phyloP scores from a whole-genome alignment of 1,140 invertebrate species.

The Aradophagus sp. region DNA sequence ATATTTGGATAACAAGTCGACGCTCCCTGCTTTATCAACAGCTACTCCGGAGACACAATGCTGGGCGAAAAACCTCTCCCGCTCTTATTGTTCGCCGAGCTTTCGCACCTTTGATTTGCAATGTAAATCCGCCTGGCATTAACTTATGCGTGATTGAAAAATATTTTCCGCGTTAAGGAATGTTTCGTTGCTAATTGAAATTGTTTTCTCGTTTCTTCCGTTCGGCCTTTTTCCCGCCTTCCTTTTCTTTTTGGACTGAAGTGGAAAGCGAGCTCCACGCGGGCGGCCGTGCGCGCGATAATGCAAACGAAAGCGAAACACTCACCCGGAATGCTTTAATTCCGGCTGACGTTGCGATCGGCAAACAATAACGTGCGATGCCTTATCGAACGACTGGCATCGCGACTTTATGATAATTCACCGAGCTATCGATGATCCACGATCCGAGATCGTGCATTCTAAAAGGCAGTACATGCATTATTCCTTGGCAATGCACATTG shows the following conservation, averaged over 20 bases:
- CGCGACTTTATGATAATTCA: slow-evolving; percentile 32
- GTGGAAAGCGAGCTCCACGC: not conserved
- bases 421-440: slow-evolving; percentile 26
- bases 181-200: no score
- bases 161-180: no score
- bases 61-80: no score
- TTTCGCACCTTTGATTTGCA: no score
- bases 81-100: no score
- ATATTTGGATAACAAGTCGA: slow-evolving; percentile 31
- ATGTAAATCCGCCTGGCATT: no score
- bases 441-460: slow-evolving; percentile 28
- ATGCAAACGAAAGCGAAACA: slow-evolving; percentile 12
- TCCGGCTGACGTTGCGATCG: not conserved
- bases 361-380: slow-evolving; percentile 30
- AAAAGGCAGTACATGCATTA: no score
- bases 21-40: slow-evolving; percentile 21
- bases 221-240: no score
- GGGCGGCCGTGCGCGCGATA: slow-evolving; percentile 5
- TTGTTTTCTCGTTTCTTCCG: no score
- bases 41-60: not conserved
- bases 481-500: no score
- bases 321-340: slow-evolving; percentile 20
- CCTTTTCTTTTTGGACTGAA: not conserved
- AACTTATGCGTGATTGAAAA: no score
- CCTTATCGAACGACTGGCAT: slow-evolving; percentile 19